phyloP scores from a whole-genome alignment of 2,888 invertebrate genomes.

The Scaptomyza cyrtandrae region DNA sequence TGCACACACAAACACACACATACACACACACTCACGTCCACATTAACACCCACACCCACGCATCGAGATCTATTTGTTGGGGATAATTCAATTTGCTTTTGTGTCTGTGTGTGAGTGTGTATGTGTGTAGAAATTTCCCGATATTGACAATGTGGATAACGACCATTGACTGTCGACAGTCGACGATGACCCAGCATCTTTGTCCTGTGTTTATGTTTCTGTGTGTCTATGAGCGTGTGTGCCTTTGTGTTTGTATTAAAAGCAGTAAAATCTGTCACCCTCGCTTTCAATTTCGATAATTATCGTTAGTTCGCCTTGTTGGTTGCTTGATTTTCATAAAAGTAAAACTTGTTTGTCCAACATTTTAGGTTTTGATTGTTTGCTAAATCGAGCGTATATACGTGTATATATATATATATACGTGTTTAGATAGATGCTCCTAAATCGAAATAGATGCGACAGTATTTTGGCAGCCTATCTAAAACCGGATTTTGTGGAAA shows the following conservation, averaged over 20 bases:
- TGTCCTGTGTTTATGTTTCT: constrained; percentile 23
- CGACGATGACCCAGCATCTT: constrained; percentile 65
- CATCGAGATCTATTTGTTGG: constrained; percentile 56
- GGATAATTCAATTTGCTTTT: constrained; percentile 67
- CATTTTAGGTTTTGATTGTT: neutral
- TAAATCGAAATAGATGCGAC: too few species aligned
- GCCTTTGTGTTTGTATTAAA: neutral
- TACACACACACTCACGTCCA: neutral
- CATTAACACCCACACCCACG: constrained; percentile 12
- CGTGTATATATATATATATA: too few species aligned
- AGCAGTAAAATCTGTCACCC: constrained; percentile 43
- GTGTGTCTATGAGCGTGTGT: neutral
- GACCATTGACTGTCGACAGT: constrained; percentile 48
- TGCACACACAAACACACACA: constrained; percentile 9
- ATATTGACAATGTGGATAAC: constrained; percentile 68
- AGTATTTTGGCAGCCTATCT: too few species aligned
- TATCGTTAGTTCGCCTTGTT: constrained; percentile 55
- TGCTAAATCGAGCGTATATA: too few species aligned
- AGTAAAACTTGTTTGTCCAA: constrained; percentile 1
- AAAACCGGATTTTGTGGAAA: too few species aligned
- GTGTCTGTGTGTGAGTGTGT: constrained; percentile 6
- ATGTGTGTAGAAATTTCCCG: constrained; percentile 45
- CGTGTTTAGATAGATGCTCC: too few species aligned
- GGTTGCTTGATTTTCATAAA: constrained; percentile 32
- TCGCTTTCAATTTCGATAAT: constrained; percentile 69